A percentile compares a stretch with the other conserved stretches of the same genome.
phyloP scores from a whole-genome alignment of 1,140 invertebrate genomes.

The Melipona quadrifasciata region DNA sequence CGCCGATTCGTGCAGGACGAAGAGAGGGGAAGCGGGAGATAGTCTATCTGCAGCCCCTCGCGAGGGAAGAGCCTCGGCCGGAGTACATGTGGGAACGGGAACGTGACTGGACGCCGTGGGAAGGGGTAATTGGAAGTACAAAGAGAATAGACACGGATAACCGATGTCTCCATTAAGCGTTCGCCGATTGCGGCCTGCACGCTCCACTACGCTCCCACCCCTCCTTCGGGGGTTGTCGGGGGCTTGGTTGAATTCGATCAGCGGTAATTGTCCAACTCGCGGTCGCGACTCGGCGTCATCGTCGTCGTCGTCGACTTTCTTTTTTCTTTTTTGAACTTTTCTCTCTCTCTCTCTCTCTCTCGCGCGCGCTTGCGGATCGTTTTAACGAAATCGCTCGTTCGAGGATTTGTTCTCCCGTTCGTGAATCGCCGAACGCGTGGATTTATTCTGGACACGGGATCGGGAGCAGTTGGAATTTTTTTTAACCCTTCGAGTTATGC shows the following conservation, averaged over 20 bases:
- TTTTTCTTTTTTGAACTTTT: neutral
- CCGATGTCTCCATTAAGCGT: constrained; percentile 67
- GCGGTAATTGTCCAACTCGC: constrained; percentile 29
- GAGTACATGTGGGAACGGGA: constrained; percentile 12
- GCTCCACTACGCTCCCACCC: constrained; percentile 45
- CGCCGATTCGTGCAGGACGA: neutral
- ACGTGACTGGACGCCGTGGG: constrained; percentile 39
- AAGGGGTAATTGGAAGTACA: constrained; percentile 66
- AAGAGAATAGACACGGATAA: constrained; percentile 67
- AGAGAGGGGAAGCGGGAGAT: neutral
- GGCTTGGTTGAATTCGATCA: constrained; percentile 26
- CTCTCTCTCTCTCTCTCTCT: neutral
- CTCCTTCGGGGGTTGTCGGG: neutral
- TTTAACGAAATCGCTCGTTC: constrained; percentile 4
- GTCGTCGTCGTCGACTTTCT: neutral
- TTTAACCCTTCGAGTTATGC: too few species aligned
- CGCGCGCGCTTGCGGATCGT: neutral
- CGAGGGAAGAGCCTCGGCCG: too few species aligned
- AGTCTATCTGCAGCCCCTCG: constrained; percentile 2
- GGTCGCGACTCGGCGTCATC: too few species aligned
- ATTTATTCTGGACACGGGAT: too few species aligned
- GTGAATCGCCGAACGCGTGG: too few species aligned
- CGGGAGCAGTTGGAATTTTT: too few species aligned
- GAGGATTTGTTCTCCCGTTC: neutral
- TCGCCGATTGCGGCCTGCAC: constrained; percentile 47